A percentile compares a stretch with the other conserved stretches of the same genome.
Conservation (phyloP, 2,888 invertebrate genomes). For the Metallyticus violacea region DNA sequence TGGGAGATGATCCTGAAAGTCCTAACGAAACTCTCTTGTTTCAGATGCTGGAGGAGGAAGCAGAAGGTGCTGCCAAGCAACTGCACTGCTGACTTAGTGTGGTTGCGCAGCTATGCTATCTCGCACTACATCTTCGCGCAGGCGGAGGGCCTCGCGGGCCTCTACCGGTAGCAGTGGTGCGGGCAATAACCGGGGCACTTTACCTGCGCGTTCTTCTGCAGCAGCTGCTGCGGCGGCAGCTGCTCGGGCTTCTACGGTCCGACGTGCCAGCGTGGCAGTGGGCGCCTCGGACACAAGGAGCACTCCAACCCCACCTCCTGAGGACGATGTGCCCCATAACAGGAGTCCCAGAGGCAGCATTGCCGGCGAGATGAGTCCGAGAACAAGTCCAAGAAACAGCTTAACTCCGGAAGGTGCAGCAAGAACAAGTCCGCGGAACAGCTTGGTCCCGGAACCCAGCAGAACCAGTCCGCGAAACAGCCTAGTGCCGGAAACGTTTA, state of each 20-base stretch:
- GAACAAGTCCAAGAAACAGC: slow-evolving; percentile 58
- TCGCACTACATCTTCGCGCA: slow-evolving; percentile 64
- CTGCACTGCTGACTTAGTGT: not conserved
- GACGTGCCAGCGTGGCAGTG: slow-evolving; percentile 39
- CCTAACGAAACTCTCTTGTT: slow-evolving; percentile 1
- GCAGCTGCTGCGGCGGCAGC: slow-evolving; percentile 49
- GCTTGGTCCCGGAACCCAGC: slow-evolving; percentile 58
- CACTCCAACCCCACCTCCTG: slow-evolving; percentile 36
- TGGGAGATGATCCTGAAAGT: too few relatives aligned
- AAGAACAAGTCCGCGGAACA: slow-evolving; percentile 52
- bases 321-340: slow-evolving; percentile 52
- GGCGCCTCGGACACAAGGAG: slow-evolving; percentile 31
- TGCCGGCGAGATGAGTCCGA: slow-evolving; percentile 58
- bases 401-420: slow-evolving; percentile 54
- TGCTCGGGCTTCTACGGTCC: slow-evolving; percentile 43
- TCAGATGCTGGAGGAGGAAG: not conserved
- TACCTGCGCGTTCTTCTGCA: slow-evolving; percentile 55
- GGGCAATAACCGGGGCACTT: slow-evolving; percentile 41
- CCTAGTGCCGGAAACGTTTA: slow-evolving; percentile 56
- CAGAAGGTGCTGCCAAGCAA: not conserved
- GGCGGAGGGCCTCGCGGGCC: slow-evolving; percentile 64
- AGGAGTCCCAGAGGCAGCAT: slow-evolving; percentile 46
- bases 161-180: slow-evolving; percentile 40
- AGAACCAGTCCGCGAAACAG: slow-evolving; percentile 57
- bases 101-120: slow-evolving; percentile 54